Percentiles rank a stretch among this genome's conserved stretches.
Evolutionary conservation across 2,113 vertebrate genomes (phyloP).

Genomic region (Dicerorhinus sumatrensis): DNA sequence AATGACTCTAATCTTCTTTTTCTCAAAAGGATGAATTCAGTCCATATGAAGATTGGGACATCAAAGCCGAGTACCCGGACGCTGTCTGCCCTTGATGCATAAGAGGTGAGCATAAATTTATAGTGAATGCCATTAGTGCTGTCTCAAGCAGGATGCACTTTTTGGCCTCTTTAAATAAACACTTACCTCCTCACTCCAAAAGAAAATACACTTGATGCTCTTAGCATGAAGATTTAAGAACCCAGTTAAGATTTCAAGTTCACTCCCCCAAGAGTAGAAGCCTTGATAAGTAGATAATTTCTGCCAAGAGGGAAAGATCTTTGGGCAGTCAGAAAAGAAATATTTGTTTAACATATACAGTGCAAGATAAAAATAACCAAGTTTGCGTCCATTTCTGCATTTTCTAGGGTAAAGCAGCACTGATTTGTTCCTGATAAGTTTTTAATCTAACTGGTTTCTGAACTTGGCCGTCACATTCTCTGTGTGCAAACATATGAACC

Average conservation of each 20-base stretch:
- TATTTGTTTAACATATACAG: background rate
- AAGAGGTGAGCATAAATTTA: background rate
- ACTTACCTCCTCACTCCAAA: background rate
- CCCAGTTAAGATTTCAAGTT: background rate
- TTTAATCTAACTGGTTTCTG: conserved; percentile 28
- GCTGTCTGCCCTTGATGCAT: background rate
- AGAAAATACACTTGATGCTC: background rate
- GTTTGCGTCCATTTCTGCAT: background rate
- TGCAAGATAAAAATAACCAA: background rate
- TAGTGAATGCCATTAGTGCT: background rate
- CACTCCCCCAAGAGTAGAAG: background rate
- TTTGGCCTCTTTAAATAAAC: conserved; percentile 32
- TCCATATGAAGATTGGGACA: background rate
- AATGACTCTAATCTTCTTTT: conserved; percentile 55
- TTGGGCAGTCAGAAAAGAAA: background rate
- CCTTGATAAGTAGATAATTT: background rate
- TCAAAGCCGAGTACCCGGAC: background rate
- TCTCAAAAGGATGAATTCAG: background rate
- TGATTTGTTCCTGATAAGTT: background rate
- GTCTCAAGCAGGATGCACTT: background rate
- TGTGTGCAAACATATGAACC: background rate
- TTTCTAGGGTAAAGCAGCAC: background rate
- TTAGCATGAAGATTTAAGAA: conserved; percentile 19
- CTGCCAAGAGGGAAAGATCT: background rate
- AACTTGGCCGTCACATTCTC: conserved; percentile 31